Conservation (phyloP, 2,113 vertebrate species). For the Anarhynchus alexandrinus region DNA sequence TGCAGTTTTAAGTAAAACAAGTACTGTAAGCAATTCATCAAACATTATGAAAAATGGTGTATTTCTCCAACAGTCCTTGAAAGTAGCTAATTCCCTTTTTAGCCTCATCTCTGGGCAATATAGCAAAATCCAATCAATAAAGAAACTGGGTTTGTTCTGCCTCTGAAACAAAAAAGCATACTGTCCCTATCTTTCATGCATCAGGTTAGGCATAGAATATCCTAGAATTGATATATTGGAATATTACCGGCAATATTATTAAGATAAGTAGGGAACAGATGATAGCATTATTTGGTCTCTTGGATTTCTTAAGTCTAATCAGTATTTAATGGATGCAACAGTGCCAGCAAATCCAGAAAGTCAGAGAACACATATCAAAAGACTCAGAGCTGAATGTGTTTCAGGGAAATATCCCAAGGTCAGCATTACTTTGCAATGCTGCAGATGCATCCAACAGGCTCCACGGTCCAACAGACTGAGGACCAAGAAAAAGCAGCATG, state of each 20-base stretch:
- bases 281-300: constrained; percentile 21
- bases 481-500: not conserved
- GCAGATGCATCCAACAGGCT: not conserved
- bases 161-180: not conserved
- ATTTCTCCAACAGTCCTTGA: constrained; percentile 37
- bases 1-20: constrained; percentile 60
- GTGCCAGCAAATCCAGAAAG: constrained; percentile 43
- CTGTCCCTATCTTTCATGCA: not conserved
- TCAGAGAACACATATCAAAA: constrained; percentile 3
- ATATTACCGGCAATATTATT: constrained; percentile 37
- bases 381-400: not conserved
- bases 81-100: constrained; percentile 42
- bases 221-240: not conserved
- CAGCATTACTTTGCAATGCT: not conserved
- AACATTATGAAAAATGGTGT: constrained; percentile 53
- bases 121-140: constrained; percentile 14
- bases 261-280: constrained; percentile 36
- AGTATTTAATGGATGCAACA: not conserved
- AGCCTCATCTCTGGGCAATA: constrained; percentile 21
- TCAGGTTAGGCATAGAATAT: not conserved
- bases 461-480: not conserved
- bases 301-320: constrained; percentile 51
- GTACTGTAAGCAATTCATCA: constrained; percentile 58
- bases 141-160: not conserved
- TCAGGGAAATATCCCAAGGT: constrained; percentile 24